Evolutionary conservation across 2,888 invertebrate genomes (phyloP).

Genomic region (Deladenus siricidicola): DNA sequence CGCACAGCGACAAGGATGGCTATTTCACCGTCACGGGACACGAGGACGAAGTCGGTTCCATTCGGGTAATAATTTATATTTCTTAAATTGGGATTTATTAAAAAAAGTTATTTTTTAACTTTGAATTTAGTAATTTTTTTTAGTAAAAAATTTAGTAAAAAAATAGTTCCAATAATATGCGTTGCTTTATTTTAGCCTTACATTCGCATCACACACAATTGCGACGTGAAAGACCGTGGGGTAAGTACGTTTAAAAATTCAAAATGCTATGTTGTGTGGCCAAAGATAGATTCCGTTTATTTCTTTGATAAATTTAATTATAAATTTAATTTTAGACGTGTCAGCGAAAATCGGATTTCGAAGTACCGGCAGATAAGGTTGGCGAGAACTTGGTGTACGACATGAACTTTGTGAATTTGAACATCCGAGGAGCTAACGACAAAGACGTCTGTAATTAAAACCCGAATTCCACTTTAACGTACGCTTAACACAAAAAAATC

Average conservation of each 20-base stretch:
- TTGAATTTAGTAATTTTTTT: background rate
- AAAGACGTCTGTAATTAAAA: constrained; percentile 24
- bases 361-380: constrained; percentile 22
- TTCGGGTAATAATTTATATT: constrained; percentile 2
- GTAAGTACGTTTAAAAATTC: constrained; percentile 10
- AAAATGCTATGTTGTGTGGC: background rate
- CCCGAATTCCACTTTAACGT: too few species aligned
- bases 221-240: constrained; percentile 22
- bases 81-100: too few species aligned
- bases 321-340: constrained; percentile 14
- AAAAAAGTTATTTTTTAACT: background rate
- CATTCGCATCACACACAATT: constrained; percentile 28
- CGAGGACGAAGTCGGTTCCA: constrained; percentile 26
- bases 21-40: constrained; percentile 20
- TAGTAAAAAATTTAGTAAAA: background rate
- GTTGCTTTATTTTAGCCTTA: constrained; percentile 22
- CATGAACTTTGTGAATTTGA: constrained; percentile 27
- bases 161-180: background rate
- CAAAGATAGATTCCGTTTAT: background rate
- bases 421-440: constrained; percentile 22
- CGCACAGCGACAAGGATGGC: constrained; percentile 23
- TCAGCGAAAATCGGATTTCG: constrained; percentile 20
- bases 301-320: background rate
- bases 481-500: too few species aligned
- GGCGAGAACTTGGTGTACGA: constrained; percentile 19